A percentile compares a stretch with the other conserved stretches of the same genome.
These are phyloP conservation scores for Seriola dumerili DNA, from an alignment of 2,113 vertebrate genomes.

Conservation along the genomic window DNA sequence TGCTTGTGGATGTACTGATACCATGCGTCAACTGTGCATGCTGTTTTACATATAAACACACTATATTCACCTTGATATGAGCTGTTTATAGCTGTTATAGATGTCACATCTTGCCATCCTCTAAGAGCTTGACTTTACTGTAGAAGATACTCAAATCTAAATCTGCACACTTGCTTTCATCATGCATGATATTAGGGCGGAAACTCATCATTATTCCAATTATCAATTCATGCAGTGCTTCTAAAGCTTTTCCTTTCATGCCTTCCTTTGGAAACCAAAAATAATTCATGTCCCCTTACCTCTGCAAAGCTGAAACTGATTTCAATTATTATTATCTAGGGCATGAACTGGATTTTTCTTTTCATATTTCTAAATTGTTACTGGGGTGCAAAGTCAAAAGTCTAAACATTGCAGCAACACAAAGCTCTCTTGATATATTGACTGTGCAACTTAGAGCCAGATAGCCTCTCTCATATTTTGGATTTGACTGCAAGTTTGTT, in stretches of 20 bases:
- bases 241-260: neutral
- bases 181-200: neutral
- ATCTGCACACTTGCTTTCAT: constrained; percentile 4
- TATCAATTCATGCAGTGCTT: constrained; percentile 8
- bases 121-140: neutral
- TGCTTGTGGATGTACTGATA: constrained; percentile 16
- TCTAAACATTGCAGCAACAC: neutral
- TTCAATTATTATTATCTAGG: neutral
- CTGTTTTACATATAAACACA: neutral
- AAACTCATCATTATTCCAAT: constrained; percentile 2
- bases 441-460: neutral
- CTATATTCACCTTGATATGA: neutral
- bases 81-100: constrained; percentile 1
- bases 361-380: neutral
- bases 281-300: neutral
- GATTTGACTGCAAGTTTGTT: neutral
- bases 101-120: neutral
- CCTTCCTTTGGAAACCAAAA: neutral
- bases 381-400: neutral
- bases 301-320: neutral
- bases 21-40: constrained; percentile 18
- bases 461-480: neutral
- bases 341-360: neutral
- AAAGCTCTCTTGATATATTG: neutral
- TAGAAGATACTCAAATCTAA: neutral